A percentile compares a stretch with the other conserved stretches of the same genome.
These are phyloP conservation scores for Diadema setosum DNA, from an alignment of 35 echinoderm and acorn worm genomes.

Conservation along the genomic window DNA sequence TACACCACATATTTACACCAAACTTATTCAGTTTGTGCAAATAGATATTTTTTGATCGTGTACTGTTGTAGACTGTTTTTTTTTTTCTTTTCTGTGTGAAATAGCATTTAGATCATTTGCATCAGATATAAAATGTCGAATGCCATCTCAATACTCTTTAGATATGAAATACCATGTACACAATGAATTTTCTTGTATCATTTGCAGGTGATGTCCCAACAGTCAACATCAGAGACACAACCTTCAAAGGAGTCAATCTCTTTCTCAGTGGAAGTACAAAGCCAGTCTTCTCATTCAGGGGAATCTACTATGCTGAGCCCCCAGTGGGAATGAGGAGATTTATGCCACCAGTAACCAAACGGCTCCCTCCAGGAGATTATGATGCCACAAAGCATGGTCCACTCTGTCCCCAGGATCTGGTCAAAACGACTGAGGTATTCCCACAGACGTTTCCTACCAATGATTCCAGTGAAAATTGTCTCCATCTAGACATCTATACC, in stretches of 20 bases:
- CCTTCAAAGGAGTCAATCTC: slow-evolving; percentile 1
- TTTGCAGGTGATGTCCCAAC: neutral
- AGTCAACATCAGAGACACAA: neutral
- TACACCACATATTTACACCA: too few species aligned
- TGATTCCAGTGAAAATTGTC: slow-evolving; percentile 66
- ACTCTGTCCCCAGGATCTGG: slow-evolving; percentile 61
- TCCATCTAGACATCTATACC: slow-evolving; percentile 78
- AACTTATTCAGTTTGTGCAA: too few species aligned
- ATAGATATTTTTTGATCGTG: too few species aligned
- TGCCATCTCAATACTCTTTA: too few species aligned
- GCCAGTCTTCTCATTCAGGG: slow-evolving; percentile 79
- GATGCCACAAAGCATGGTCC: slow-evolving; percentile 83
- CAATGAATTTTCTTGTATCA: neutral
- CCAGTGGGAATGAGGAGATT: slow-evolving; percentile 78
- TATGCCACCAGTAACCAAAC: slow-evolving; percentile 43
- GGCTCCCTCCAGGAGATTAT: slow-evolving; percentile 31
- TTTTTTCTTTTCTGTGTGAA: too few species aligned
- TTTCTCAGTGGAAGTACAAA: neutral
- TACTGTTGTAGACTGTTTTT: too few species aligned
- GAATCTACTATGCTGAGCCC: slow-evolving; percentile 83
- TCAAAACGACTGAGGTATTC: neutral
- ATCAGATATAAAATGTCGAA: too few species aligned
- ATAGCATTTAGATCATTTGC: too few species aligned
- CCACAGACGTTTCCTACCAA: slow-evolving; percentile 16
- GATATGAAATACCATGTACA: too few species aligned